Percentiles rank a stretch among this genome's conserved stretches.
Conservation (phyloP, 2,113 vertebrate genomes). For the Fregata magnificens region DNA sequence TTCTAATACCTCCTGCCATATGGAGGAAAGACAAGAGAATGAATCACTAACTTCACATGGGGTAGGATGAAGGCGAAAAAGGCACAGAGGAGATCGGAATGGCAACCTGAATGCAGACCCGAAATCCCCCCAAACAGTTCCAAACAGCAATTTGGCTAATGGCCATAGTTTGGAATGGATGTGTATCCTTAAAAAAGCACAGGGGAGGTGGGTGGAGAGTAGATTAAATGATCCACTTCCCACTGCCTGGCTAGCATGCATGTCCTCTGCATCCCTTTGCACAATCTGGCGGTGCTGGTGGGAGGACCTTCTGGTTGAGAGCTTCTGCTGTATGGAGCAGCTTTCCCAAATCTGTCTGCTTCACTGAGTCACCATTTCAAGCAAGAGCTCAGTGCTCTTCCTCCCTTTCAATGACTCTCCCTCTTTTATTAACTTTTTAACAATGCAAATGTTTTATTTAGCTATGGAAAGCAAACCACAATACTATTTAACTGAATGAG, state of each 20-base stretch:
- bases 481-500: neutral
- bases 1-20: neutral
- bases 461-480: neutral
- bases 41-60: neutral
- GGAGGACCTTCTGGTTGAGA: slow-evolving; percentile 3
- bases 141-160: neutral
- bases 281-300: neutral
- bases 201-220: neutral
- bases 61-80: neutral
- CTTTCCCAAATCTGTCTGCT: neutral
- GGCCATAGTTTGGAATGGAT: neutral
- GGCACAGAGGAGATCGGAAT: neutral
- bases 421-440: neutral
- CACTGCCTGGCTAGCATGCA: neutral
- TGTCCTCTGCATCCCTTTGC: neutral
- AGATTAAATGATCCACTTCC: neutral
- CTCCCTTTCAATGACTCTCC: neutral
- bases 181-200: neutral
- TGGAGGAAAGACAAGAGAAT: neutral
- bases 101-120: neutral
- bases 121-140: neutral
- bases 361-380: neutral
- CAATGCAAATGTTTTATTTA: neutral
- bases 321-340: neutral
- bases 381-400: neutral